Evolutionary conservation across 1,140 invertebrate species (phyloP), one percentile per base, ranked within the genome.

Genomic region (Doryteuthis pealeii): DNA sequence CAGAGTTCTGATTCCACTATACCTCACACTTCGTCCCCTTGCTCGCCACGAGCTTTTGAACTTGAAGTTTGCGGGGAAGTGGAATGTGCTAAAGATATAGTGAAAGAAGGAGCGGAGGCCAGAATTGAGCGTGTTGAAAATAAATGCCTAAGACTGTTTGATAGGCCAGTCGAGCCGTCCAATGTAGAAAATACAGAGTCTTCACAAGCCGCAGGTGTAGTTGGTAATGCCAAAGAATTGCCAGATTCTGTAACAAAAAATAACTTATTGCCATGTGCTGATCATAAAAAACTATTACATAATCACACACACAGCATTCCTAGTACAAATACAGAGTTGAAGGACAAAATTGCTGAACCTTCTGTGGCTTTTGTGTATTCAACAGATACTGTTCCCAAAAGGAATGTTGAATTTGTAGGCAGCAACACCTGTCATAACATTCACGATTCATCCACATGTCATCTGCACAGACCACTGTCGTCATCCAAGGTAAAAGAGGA

Each of bases 111-210:
- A 68, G 40, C 77, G 30, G 80, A 81, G 71, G 80, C 81, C 31
- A 78, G 71, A 70, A 82, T 83, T 68, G 82, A 83, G 74, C 76
- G 80, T 66, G 76, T 83, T 31, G 81, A 83, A 78, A 82, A 83
- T 69, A 77, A 77, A 74, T 73, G 74, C 75, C 72, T 79, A 54
- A 69, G 76, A 43, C 66, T 68, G 32, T 68, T 68, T 12, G 66
- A 68, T 26, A 32, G 66, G 32, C 15, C 66, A 30, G 30, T 32
- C 18, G 66, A 68, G 32, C 66, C 66, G 66, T 68, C 66, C 66
- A 68, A 33, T 68, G 22, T 33, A 68, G 66, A 68, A 30, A 68
- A 68, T 26, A 22, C 32, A 22, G 66, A 68, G 66, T 68, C 66
- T 2, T 31, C 31, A 31, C 28, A 68, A 22, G 18, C n/a, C 30